phyloP scores from a whole-genome alignment of 1,140 invertebrate genomes.

The Wiebesia pumilae region DNA sequence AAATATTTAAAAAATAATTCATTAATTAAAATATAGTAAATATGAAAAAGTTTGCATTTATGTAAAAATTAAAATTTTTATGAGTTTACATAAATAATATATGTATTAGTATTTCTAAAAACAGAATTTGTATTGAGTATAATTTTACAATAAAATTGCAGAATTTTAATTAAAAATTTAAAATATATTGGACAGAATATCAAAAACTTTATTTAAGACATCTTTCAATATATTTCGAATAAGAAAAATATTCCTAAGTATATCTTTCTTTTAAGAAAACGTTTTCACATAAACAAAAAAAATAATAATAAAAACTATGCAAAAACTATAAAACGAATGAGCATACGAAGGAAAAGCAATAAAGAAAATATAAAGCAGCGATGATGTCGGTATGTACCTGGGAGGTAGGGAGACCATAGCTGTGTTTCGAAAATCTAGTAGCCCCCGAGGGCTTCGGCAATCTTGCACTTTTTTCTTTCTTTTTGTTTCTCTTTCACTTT shows the following conservation, averaged over 20 bases:
- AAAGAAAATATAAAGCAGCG: constrained; percentile 66
- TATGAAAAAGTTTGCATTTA: background rate
- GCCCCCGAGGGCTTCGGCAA: constrained; percentile 66
- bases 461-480: constrained; percentile 52
- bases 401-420: constrained; percentile 80
- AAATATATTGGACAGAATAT: too few relatives aligned
- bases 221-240: background rate
- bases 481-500: constrained; percentile 51
- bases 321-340: constrained; percentile 51
- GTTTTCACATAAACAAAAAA: constrained; percentile 49
- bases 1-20: background rate
- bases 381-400: constrained; percentile 76
- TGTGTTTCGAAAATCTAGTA: constrained; percentile 81
- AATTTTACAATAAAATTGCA: too few relatives aligned
- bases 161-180: too few relatives aligned
- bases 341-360: constrained; percentile 51
- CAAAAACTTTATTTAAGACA: too few relatives aligned
- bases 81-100: too few relatives aligned
- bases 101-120: too few relatives aligned
- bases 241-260: too few relatives aligned
- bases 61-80: too few relatives aligned
- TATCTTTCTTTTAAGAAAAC: constrained; percentile 40
- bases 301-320: constrained; percentile 32
- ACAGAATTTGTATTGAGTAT: too few relatives aligned
- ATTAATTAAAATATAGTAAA: background rate